Percentiles rank a stretch among this genome's conserved stretches.
phyloP scores from a whole-genome alignment of 2,113 vertebrate species.

The Oncorhynchus kisutch region DNA sequence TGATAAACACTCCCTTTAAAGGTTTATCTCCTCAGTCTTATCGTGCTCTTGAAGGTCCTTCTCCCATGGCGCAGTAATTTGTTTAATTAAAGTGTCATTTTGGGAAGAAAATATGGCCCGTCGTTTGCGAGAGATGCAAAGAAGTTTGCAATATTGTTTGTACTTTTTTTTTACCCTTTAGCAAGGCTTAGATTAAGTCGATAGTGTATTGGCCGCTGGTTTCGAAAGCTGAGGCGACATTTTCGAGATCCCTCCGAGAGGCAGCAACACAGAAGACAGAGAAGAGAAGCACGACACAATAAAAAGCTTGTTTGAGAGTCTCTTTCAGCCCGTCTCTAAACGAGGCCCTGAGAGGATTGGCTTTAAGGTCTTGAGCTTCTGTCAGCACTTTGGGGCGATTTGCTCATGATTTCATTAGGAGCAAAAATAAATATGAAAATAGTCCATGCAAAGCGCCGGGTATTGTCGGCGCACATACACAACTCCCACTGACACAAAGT shows the following conservation, averaged over 20 bases:
- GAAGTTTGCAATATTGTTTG: slow-evolving; percentile 64
- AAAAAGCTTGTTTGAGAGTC: slow-evolving; percentile 63
- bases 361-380: slow-evolving; percentile 66
- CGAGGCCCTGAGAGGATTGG: slow-evolving; percentile 75
- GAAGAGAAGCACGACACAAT: slow-evolving; percentile 53
- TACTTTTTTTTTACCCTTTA: slow-evolving; percentile 24
- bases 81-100: slow-evolving; percentile 86
- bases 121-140: slow-evolving; percentile 61
- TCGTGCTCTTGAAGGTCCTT: slow-evolving; percentile 75
- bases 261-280: slow-evolving; percentile 6
- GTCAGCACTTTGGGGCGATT: slow-evolving; percentile 79
- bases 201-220: slow-evolving; percentile 38
- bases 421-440: slow-evolving; percentile 68
- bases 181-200: slow-evolving; percentile 68
- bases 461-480: slow-evolving; percentile 28
- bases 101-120: slow-evolving; percentile 68
- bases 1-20: slow-evolving; percentile 68
- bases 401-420: slow-evolving; percentile 76
- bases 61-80: slow-evolving; percentile 74
- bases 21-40: slow-evolving; percentile 75
- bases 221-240: slow-evolving; percentile 41
- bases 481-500: not conserved
- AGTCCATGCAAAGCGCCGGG: slow-evolving; percentile 47
- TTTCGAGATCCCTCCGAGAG: slow-evolving; percentile 42
- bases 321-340: slow-evolving; percentile 63